Percentiles rank a stretch among this genome's conserved stretches.
phyloP scores from a whole-genome alignment of 2,113 vertebrate species.

The Clarias magur region DNA sequence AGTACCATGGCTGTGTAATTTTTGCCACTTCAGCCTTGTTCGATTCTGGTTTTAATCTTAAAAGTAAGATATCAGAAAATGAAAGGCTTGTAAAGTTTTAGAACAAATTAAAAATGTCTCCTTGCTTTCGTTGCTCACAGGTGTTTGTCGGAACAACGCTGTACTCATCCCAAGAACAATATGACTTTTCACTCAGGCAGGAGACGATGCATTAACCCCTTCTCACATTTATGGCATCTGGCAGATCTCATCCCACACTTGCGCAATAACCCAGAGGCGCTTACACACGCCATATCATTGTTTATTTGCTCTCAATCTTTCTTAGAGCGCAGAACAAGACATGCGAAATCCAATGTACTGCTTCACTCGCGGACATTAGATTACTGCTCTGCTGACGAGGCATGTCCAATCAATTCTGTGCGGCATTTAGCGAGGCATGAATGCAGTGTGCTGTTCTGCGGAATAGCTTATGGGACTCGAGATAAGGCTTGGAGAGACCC shows the following conservation, averaged over 20 bases:
- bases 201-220: neutral
- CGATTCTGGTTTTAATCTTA: neutral
- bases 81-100: neutral
- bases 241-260: neutral
- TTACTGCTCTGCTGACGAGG: constrained; percentile 47
- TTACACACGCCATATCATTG: constrained; percentile 14
- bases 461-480: constrained; percentile 52
- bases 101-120: neutral
- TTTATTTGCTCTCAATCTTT: constrained; percentile 35
- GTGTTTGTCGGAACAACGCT: neutral
- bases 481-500: constrained; percentile 43
- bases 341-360: constrained; percentile 19
- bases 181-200: neutral
- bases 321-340: neutral
- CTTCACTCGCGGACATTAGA: constrained; percentile 38
- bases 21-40: neutral
- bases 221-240: too few species aligned
- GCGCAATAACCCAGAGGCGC: neutral
- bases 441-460: constrained; percentile 49
- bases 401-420: constrained; percentile 56
- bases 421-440: constrained; percentile 46
- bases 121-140: neutral
- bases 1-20: neutral
- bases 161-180: neutral
- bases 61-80: neutral